Conservation (phyloP, 2,797 vertebrate genomes). For the Gambelia wislizenii region DNA sequence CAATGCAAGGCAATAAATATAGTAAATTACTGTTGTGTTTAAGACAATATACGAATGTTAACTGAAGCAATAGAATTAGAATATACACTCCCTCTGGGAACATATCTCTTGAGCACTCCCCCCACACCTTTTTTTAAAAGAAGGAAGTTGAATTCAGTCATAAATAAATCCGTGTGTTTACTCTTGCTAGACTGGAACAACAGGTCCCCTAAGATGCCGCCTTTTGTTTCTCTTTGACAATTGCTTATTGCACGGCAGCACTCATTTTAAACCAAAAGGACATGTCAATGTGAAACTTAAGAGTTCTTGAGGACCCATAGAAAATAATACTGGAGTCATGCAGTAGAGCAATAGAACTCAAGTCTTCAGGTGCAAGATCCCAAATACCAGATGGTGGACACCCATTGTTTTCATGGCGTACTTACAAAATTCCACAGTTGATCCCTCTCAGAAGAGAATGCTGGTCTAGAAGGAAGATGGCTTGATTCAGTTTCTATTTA, state of each 20-base stretch:
- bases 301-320: constrained; percentile 38
- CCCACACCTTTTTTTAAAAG: constrained; percentile 42
- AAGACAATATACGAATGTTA: constrained; percentile 75
- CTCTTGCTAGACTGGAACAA: constrained; percentile 72
- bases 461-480: neutral
- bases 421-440: neutral
- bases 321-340: constrained; percentile 23
- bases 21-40: constrained; percentile 73
- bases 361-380: neutral
- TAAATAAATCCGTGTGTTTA: constrained; percentile 72
- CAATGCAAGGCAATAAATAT: constrained; percentile 73
- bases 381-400: neutral
- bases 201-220: constrained; percentile 63
- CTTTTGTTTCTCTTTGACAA: constrained; percentile 61
- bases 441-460: neutral
- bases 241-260: constrained; percentile 37
- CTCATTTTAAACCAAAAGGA: constrained; percentile 62
- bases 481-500: neutral
- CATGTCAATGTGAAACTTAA: constrained; percentile 26
- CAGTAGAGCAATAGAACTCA: neutral
- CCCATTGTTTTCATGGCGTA: neutral
- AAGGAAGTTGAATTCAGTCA: constrained; percentile 69
- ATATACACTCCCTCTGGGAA: constrained; percentile 76
- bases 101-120: constrained; percentile 67
- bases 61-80: constrained; percentile 73